Base-by-base conservation (phyloP, 2,888 invertebrate genomes). In the Aphidoletes aphidimyza region DNA sequence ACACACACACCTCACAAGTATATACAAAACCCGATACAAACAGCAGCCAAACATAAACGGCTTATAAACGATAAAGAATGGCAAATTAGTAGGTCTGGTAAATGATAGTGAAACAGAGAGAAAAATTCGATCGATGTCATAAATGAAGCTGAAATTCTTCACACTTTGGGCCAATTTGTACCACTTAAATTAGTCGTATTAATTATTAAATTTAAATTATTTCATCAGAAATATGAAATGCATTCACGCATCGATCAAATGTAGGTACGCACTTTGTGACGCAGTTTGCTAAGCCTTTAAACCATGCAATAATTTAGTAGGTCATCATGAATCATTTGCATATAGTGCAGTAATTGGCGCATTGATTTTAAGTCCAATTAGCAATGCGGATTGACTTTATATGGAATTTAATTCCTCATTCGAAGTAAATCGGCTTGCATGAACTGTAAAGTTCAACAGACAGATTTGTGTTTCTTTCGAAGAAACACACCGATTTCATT, bases 201-300 rank as follows among this genome's bases (percentile, higher is more conserved):
- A 37, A 81, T 81, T 36, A 81, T 81, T 81, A 81, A 81, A 81
- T 37, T 81, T 37, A 81, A 37, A 81, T 37, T 81, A 81, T 81
- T 81, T 81, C 81, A 11, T 37, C 81, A 81, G 37, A n/a, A 6
- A 8, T 11, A 81, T 2, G 69, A 34, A 69, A 36, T 17, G 69
- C 30, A 34, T 59, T 11, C 19, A 49, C 39, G 39, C 54, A 11
- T 22, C 54, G 22, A 1, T 3, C 5, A 22, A 1, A 6, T 54
- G 5, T 3, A 17, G 17, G 47, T 54, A 22, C 22, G 54, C 54
- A 22, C 34, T 39, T 39, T 39, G 11, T 39, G 17, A 42, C 8
- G 8, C 42, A 42, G 42, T 17, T 14, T 19, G 19, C 47, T 2
- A 47, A 2, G n/a, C n/a, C n/a, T 14, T 47, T 2, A 47, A 69